Conservation (phyloP, 2,113 vertebrate genomes). For the Camelus bactrianus region DNA sequence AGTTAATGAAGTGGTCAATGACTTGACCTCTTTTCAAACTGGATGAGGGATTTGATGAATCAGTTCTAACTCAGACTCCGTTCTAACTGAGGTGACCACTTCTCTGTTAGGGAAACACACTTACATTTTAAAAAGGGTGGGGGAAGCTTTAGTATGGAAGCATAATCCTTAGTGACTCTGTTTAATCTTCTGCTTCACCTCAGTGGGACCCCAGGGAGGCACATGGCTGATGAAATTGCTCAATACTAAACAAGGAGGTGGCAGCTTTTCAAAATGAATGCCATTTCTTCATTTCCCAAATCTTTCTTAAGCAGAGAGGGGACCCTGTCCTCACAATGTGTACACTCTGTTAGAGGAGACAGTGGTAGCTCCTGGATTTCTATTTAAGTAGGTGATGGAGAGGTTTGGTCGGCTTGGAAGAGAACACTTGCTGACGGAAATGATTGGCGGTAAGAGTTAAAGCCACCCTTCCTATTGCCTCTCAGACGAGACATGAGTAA, state of each 20-base stretch:
- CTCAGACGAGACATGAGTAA: not conserved
- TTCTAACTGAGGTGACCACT: not conserved
- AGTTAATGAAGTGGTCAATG: not conserved
- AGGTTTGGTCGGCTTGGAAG: not conserved
- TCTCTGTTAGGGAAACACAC: not conserved
- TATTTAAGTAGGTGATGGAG: not conserved
- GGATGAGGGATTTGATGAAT: not conserved
- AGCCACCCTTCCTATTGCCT: not conserved
- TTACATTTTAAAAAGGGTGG: no score
- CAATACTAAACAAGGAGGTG: not conserved
- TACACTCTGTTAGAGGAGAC: not conserved
- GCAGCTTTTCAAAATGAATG: not conserved
- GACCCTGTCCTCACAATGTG: not conserved
- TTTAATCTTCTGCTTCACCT: not conserved
- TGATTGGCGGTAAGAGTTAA: no score
- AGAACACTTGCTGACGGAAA: not conserved
- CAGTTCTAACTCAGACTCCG: not conserved
- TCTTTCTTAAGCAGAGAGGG: not conserved
- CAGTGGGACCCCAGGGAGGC: accelerated
- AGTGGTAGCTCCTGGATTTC: not conserved
- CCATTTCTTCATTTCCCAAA: not conserved
- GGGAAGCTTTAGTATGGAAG: not conserved
- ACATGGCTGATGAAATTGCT: accelerated
- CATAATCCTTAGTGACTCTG: not conserved
- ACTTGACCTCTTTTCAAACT: not conserved